Evolutionary conservation across 2,797 vertebrate genomes (phyloP).

Genomic region (Luscinia luscinia): DNA sequence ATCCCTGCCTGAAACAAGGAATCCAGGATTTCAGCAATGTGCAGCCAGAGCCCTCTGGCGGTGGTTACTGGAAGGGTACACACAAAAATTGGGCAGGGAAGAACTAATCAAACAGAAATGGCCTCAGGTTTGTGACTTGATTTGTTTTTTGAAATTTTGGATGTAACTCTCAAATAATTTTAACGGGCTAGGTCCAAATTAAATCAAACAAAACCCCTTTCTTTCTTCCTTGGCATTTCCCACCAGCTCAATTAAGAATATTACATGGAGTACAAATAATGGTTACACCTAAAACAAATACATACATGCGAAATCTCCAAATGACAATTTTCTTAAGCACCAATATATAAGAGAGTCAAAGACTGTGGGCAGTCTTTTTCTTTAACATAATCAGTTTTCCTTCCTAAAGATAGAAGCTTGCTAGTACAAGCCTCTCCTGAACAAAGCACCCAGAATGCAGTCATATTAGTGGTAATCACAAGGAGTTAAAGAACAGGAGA

Average conservation of each 20-base stretch:
- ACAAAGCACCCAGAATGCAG: neutral
- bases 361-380: neutral
- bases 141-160: neutral
- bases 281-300: neutral
- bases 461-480: neutral
- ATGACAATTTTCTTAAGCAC: neutral
- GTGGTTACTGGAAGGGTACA: neutral
- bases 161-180: neutral
- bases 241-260: neutral
- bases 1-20: neutral
- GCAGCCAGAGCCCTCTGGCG: fast-evolving
- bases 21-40: neutral
- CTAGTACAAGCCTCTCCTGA: neutral
- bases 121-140: neutral
- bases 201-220: neutral
- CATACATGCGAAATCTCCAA: neutral
- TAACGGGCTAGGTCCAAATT: neutral
- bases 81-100: neutral
- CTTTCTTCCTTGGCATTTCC: neutral
- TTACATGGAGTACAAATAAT: neutral
- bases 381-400: neutral
- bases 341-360: neutral
- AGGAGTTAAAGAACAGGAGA: neutral
- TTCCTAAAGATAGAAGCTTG: neutral
- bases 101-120: fast-evolving